A percentile compares a stretch with the other conserved stretches of the same genome.
Evolutionary conservation across 2,797 vertebrate species (phyloP).

Genomic region (Melanotaenia parkinsoni): DNA sequence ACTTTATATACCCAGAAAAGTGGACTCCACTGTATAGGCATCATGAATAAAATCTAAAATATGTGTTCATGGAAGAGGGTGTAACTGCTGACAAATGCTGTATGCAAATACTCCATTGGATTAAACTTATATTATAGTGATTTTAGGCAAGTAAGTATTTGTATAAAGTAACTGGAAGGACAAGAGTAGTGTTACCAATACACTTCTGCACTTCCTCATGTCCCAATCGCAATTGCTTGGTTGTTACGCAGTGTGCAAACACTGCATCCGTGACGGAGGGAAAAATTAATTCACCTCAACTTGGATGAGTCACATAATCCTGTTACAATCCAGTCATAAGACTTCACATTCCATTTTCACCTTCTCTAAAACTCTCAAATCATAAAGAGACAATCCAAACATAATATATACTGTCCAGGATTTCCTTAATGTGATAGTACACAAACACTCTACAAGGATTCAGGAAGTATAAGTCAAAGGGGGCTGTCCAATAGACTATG

Average conservation of each 20-base stretch:
- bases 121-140: not conserved
- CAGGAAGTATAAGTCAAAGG: not conserved
- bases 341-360: conserved; percentile 51
- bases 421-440: not conserved
- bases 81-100: not conserved
- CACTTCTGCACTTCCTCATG: conserved; percentile 30
- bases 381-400: not conserved
- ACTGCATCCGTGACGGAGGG: conserved; percentile 11
- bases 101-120: not conserved
- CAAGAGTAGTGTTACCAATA: not conserved
- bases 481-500: not conserved
- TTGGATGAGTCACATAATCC: conserved; percentile 69
- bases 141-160: not conserved
- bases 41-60: not conserved
- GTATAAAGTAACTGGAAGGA: not conserved
- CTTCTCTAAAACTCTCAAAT: not conserved
- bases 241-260: not conserved
- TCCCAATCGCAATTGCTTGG: not conserved
- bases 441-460: not conserved
- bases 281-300: conserved; percentile 5
- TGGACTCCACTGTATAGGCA: not conserved
- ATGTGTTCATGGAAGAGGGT: not conserved
- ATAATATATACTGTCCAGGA: conserved; percentile 4
- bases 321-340: conserved; percentile 67
- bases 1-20: not conserved